Evolutionary conservation across 2,797 vertebrate genomes (phyloP).

Genomic region (Sebastes dallii): DNA sequence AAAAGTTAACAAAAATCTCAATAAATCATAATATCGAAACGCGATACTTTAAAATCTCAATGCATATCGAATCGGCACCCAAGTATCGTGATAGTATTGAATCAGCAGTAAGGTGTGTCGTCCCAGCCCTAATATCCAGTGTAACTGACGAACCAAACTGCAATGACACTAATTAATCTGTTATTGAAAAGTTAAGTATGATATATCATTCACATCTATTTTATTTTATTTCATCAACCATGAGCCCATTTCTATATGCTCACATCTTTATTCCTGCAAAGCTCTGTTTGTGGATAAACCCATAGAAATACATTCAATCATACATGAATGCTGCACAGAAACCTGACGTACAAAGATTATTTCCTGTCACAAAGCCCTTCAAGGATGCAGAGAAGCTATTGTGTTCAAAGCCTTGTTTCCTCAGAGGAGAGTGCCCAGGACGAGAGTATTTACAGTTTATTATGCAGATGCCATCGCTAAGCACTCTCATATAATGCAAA

Average conservation of each 20-base stretch:
- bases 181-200: constrained; percentile 4
- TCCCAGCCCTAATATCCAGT: neutral
- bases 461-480: constrained; percentile 13
- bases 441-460: constrained; percentile 14
- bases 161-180: neutral
- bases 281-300: neutral
- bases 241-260: neutral
- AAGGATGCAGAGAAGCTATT: constrained; percentile 4
- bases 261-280: neutral
- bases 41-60: no score
- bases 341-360: neutral
- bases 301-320: neutral
- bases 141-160: neutral
- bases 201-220: neutral
- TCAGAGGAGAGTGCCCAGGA: neutral
- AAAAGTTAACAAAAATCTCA: no score
- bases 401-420: constrained; percentile 23
- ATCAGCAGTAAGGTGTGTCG: no score
- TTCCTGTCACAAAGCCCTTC: constrained; percentile 17
- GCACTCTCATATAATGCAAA: constrained; percentile 14
- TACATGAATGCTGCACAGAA: neutral
- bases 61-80: no score
- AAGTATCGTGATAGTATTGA: no score
- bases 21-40: no score
- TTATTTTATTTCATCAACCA: neutral